A percentile compares a stretch with the other conserved stretches of the same genome.
phyloP scores from a whole-genome alignment of 2,113 vertebrate species.

The Astur gentilis region DNA sequence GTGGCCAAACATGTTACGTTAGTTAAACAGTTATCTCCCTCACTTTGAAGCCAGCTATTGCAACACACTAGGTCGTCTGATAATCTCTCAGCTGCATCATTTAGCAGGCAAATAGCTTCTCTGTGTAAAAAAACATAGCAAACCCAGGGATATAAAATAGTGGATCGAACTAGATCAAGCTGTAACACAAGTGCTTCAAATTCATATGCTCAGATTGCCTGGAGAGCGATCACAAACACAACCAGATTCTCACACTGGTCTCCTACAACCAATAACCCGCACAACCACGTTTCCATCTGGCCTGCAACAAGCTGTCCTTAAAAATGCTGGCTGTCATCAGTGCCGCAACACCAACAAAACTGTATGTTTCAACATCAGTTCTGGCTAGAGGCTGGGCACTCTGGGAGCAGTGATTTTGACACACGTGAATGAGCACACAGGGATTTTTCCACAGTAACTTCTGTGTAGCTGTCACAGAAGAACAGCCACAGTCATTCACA shows the following conservation, averaged over 20 bases:
- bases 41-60: slow-evolving; percentile 21
- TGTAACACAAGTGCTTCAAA: not conserved
- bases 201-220: not conserved
- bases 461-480: not conserved
- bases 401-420: not conserved
- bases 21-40: not conserved
- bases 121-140: not conserved
- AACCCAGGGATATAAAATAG: not conserved
- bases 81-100: not conserved
- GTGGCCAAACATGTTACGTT: not conserved
- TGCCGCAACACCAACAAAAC: not conserved
- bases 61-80: not conserved
- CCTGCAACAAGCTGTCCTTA: not conserved
- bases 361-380: not conserved
- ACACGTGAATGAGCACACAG: accelerated
- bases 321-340: not conserved
- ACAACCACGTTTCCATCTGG: not conserved
- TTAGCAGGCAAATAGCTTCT: not conserved
- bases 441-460: not conserved
- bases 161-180: not conserved
- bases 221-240: not conserved
- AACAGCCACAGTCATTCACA: not conserved
- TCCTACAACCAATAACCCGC: not conserved
- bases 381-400: not conserved
- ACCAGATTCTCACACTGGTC: not conserved